A percentile compares a stretch with the other conserved stretches of the same genome.
Conservation (phyloP, 2,113 vertebrate species). For the Lasiurus borealis region DNA sequence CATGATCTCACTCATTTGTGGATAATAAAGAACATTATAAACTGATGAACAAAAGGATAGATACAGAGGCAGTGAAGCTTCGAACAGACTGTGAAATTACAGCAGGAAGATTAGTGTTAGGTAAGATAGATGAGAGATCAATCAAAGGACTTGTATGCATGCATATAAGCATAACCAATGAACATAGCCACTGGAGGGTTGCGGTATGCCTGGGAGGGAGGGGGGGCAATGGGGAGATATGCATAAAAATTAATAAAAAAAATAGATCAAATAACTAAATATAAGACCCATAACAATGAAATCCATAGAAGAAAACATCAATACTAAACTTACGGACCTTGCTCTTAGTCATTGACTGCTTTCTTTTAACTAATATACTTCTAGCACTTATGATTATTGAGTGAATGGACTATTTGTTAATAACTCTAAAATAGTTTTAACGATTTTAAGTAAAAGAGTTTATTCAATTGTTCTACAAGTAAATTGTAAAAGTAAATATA, state of each 20-base stretch:
- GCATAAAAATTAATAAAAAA: not conserved
- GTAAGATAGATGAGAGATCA: no score
- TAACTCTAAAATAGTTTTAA: not conserved
- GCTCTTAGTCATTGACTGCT: not conserved
- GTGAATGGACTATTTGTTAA: not conserved
- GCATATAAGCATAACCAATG: no score
- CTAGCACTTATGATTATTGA: not conserved
- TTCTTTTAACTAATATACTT: not conserved
- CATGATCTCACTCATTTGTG: no score
- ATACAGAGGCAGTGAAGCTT: no score
- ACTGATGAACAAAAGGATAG: no score
- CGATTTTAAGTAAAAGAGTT: not conserved
- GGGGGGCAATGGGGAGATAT: no score
- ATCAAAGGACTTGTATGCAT: no score
- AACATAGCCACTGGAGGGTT: no score
- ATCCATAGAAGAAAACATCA: not conserved
- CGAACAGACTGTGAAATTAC: no score
- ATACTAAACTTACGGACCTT: not conserved
- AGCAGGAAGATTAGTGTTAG: no score
- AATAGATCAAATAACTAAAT: not conserved
- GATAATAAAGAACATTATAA: no score
- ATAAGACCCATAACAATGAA: not conserved
- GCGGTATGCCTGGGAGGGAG: no score
- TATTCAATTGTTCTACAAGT: constrained; percentile 31
- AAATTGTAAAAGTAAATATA: not conserved